Percentiles rank a stretch among this genome's conserved stretches.
These are phyloP conservation scores for Merops nubicus DNA, from an alignment of 2,113 vertebrate genomes.

Conservation along the genomic window DNA sequence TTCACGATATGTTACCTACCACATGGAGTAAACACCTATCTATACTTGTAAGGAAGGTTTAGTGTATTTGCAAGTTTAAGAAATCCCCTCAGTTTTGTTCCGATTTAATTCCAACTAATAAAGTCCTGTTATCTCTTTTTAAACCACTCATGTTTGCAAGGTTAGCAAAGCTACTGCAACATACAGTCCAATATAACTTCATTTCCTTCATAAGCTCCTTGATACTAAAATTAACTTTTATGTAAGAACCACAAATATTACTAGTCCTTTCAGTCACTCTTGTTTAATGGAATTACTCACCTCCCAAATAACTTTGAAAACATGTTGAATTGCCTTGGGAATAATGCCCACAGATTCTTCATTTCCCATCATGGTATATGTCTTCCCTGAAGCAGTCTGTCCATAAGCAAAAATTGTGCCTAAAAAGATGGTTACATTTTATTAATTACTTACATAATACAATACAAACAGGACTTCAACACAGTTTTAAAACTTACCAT, in stretches of 20 bases:
- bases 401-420: conserved; percentile 98
- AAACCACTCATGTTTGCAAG: neutral
- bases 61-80: neutral
- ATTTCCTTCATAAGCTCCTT: neutral
- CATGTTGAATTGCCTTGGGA: conserved; percentile 88
- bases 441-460: neutral
- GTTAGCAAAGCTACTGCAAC: neutral
- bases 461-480: neutral
- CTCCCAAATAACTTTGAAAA: conserved; percentile 89
- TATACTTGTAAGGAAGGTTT: neutral
- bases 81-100: neutral
- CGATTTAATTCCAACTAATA: neutral
- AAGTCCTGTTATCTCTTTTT: neutral
- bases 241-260: neutral
- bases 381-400: conserved; percentile 96
- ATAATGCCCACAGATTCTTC: conserved; percentile 83
- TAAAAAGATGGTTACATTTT: conserved; percentile 55
- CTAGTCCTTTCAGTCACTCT: neutral
- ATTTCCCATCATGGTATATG: conserved; percentile 95
- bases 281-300: conserved; percentile 69
- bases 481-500: conserved; percentile 78
- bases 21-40: neutral
- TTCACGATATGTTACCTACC: neutral
- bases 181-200: neutral
- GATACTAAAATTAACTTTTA: neutral